Evolutionary conservation across 2,797 vertebrate genomes (phyloP), one percentile per base, ranked within the genome.

Genomic region (Anas bahamensis): DNA sequence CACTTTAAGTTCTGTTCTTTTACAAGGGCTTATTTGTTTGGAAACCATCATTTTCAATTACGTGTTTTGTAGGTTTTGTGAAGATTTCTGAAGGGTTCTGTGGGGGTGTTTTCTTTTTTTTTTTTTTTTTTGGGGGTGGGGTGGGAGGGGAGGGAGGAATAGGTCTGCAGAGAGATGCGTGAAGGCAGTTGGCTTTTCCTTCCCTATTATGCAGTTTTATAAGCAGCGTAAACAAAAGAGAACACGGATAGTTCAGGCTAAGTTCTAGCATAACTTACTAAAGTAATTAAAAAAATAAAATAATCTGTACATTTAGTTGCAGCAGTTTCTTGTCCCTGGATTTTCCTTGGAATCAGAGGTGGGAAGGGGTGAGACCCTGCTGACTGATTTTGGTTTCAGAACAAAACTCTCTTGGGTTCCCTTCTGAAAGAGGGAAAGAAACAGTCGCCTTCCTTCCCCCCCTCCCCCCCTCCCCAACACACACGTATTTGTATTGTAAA

Each of bases 221-320:
- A 63, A 73, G 13, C 29, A 64, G 2, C 16, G 12, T 61, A 41
- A 2, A 8, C 3, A 5, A 23, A 39, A 13, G 48, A 12, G 42
- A 52, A 41, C 7, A 4, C 5, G 7, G 28, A 77, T 71, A 24
- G 66, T 53, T 66, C 26, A 31, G 37, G 4, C 7, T 50, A 4
- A 1, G 0, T 44, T 76, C 28, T 46, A 70, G 48, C 23, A 48
- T 48, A 13, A 13, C 21, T 4, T 12, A 48, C 9, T 0, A 2
- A 57, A 55, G 63, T 39, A 0, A n/a, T 69, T 50, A 23, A 48
- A 22, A 48, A 24, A 50, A 31, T 59, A 8, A 9, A 8, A 56
- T 68, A 11, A 19, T 13, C 46, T 48, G 13, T 48, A 13, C 12
- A 23, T 23, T 13, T 23, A 48, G 46, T 48, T 48, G 46, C 7